A percentile compares a stretch with the other conserved stretches of the same genome.
Conservation (phyloP, 2,888 invertebrate species). For the Erannis defoliaria region DNA sequence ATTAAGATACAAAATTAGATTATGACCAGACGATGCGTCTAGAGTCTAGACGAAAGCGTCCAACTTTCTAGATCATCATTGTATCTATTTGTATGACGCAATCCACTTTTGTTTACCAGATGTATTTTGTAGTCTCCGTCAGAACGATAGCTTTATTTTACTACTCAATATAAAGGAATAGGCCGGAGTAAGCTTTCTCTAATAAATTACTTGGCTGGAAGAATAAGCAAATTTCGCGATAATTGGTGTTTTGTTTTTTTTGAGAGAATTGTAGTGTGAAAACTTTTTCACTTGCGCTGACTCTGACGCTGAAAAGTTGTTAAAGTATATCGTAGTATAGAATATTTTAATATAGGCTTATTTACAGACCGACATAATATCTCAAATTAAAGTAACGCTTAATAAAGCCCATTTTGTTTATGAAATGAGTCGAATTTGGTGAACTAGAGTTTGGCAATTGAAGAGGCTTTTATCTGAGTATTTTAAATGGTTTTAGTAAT, state of each 20-base stretch:
- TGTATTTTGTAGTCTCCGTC: conserved; percentile 18
- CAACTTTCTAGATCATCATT: background rate
- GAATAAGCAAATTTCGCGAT: background rate
- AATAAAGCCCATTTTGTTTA: too few species aligned
- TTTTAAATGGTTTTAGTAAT: too few species aligned
- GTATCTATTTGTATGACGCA: conserved; percentile 23
- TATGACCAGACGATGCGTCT: conserved; percentile 6
- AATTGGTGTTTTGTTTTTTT: background rate
- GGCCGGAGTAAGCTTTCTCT: conserved; percentile 5
- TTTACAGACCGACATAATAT: too few species aligned
- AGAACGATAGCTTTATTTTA: conserved; percentile 25
- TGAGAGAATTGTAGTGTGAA: background rate
- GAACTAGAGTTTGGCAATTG: too few species aligned
- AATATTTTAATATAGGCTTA: too few species aligned
- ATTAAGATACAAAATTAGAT: conserved; percentile 3
- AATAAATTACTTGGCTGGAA: conserved; percentile 22
- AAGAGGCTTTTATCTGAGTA: too few species aligned
- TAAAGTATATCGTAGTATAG: too few species aligned
- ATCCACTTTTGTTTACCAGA: conserved; percentile 34
- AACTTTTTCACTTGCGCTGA: background rate
- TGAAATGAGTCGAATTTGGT: too few species aligned
- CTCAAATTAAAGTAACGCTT: too few species aligned
- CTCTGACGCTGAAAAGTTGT: background rate
- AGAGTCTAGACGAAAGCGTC: conserved; percentile 14
- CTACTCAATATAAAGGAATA: conserved; percentile 24